phyloP scores from a whole-genome alignment of 2,888 invertebrate genomes.

The Parascotia fuliginaria region DNA sequence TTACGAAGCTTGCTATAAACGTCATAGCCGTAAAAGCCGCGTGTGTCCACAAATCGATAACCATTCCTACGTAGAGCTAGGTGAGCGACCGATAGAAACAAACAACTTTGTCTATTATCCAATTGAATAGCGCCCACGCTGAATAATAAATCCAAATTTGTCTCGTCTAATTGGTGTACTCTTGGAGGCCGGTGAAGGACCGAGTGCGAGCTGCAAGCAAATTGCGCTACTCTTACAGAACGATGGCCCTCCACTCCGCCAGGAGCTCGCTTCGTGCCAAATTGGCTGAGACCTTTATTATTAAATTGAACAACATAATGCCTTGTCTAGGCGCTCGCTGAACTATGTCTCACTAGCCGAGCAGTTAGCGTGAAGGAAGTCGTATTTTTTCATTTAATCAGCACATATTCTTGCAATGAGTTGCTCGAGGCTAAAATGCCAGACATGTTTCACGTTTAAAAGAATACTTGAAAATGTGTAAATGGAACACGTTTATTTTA shows the following conservation, averaged over 20 bases:
- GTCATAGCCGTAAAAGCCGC: conserved; percentile 27
- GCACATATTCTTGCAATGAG: conserved; percentile 20
- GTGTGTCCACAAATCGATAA: conserved; percentile 43
- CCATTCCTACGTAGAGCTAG: conserved; percentile 41
- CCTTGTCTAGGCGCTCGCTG: conserved; percentile 50
- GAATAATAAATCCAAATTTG: conserved; percentile 75
- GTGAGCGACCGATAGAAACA: conserved; percentile 47
- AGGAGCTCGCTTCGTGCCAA: conserved; percentile 57
- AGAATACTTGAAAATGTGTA: conserved; percentile 14
- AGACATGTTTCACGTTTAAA: conserved; percentile 9
- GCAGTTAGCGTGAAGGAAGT: conserved; percentile 37
- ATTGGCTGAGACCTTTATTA: conserved; percentile 70
- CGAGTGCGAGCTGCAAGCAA: conserved; percentile 63
- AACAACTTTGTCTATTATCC: conserved; percentile 59
- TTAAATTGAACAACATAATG: conserved; percentile 67
- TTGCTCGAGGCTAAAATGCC: conserved; percentile 11
- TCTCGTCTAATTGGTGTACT: conserved; percentile 77
- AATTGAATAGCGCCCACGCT: conserved; percentile 63
- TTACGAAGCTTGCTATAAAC: conserved; percentile 16
- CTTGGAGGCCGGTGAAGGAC: conserved; percentile 56
- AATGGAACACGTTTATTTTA: neutral
- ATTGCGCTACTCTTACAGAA: conserved; percentile 66
- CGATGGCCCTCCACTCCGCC: conserved; percentile 60
- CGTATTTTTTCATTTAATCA: conserved; percentile 44
- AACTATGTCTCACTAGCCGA: conserved; percentile 32